Evolutionary conservation across 2,888 invertebrate genomes (phyloP), one percentile per base, ranked within the genome.

Genomic region (Melitaea athalia): DNA sequence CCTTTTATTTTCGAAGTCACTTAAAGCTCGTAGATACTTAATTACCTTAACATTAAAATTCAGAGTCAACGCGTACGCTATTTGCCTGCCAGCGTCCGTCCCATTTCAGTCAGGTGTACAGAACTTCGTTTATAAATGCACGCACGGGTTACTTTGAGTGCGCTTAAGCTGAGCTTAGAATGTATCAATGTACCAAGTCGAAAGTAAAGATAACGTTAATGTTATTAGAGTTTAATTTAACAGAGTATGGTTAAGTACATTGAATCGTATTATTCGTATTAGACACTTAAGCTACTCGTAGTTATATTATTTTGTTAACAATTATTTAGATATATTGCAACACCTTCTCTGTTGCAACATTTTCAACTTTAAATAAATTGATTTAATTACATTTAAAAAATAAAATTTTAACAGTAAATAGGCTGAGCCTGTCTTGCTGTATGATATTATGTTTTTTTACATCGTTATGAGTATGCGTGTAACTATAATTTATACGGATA

Each of bases 91-190:
- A 59, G 64, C 64, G 64, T 64, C 59, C 64, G 69, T 67, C 59
- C 64, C 69, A 67, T 69, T 64, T 71, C 71, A 69, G 69, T 67
- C 67, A 71, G 69, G 69, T 71, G 67, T 69, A 69, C 69, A 59
- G 67, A 71, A 71, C 67, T 67, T 69, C 63, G 69, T 69, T 71
- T 72, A 69, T 72, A 69, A 72, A 69, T 72, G 69, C 67, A 72
- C 64, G 69, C 71, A 69, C 60, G 71, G 71, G 65, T 71, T 71
- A 71, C 65, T 71, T 65, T 71, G 64, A 72, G 69, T 69, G 64
- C 67, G 62, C 65, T 71, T 61, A 64, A 63, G 53, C 45, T 38
- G 71, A 69, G 67, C 69, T 67, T 31, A 31, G 50, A 33, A 43
- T 42, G 52, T 50, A 17, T 66, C 43, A 33, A 43, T 42, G 52